Percentiles rank a stretch among this genome's conserved stretches.
Evolutionary conservation across 1,140 invertebrate species (phyloP).

Genomic region (Drosophila subpulchrella): DNA sequence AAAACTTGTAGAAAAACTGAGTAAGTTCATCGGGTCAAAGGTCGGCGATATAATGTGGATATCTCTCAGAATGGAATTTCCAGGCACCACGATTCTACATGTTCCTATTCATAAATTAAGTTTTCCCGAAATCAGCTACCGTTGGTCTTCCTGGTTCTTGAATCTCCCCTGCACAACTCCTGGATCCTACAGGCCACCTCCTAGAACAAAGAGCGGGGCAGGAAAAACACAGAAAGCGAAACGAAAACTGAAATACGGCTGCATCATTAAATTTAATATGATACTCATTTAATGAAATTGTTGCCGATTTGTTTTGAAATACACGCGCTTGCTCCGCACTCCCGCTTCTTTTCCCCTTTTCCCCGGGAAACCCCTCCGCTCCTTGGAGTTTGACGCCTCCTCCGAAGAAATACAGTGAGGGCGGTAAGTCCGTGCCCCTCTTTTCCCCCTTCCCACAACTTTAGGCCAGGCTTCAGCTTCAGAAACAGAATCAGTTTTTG

Average conservation of each 20-base stretch:
- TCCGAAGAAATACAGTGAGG: constrained; percentile 53
- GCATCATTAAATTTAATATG: constrained; percentile 85
- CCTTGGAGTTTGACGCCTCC: constrained; percentile 64
- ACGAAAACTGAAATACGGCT: constrained; percentile 85
- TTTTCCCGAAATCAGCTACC: constrained; percentile 69
- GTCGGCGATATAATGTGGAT: constrained; percentile 54
- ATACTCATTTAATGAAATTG: constrained; percentile 85
- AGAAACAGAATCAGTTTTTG: constrained; percentile 16
- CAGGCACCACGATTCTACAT: constrained; percentile 50
- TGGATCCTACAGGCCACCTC: constrained; percentile 6
- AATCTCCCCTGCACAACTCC: background rate
- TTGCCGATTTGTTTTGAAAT: constrained; percentile 85
- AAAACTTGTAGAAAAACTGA: background rate
- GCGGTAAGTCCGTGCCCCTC: constrained; percentile 19
- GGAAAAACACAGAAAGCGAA: constrained; percentile 60
- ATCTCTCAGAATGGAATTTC: constrained; percentile 71
- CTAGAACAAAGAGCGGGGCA: constrained; percentile 62
- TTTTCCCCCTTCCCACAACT: background rate
- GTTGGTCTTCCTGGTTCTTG: constrained; percentile 31
- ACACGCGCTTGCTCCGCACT: constrained; percentile 65
- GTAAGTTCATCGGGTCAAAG: constrained; percentile 3
- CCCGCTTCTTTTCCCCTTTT: constrained; percentile 2
- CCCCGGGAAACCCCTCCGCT: constrained; percentile 5
- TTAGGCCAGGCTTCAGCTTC: constrained; percentile 12
- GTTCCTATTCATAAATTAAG: constrained; percentile 47